These are phyloP conservation scores for Bursaphelenchus mucronatus DNA, from an alignment of 1,140 invertebrate species.

Conservation along the genomic window DNA sequence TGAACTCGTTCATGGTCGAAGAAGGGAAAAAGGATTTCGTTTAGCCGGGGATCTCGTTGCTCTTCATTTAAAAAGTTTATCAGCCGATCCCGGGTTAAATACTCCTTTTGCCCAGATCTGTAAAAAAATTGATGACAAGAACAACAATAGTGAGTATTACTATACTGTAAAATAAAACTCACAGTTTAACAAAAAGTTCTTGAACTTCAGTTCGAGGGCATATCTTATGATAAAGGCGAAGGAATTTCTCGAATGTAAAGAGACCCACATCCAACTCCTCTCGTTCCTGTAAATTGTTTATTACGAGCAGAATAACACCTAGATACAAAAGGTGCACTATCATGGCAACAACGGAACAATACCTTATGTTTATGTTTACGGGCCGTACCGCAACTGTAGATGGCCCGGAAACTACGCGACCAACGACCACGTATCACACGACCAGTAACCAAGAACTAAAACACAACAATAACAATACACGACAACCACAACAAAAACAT, in stretches of 20 bases:
- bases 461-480: slow-evolving; percentile 19
- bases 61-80: slow-evolving; percentile 89
- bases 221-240: slow-evolving; percentile 95
- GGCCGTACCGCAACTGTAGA: slow-evolving; percentile 46
- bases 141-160: background rate
- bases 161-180: slow-evolving; percentile 63
- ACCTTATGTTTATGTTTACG: slow-evolving; percentile 47
- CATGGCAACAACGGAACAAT: slow-evolving; percentile 2
- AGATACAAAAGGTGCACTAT: background rate
- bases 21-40: slow-evolving; percentile 96
- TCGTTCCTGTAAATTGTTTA: slow-evolving; percentile 46
- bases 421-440: slow-evolving; percentile 32
- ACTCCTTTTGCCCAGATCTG: slow-evolving; percentile 61
- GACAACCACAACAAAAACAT: slow-evolving; percentile 34
- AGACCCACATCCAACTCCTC: slow-evolving; percentile 88
- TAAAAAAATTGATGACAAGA: slow-evolving; percentile 30
- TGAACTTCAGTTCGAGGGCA: slow-evolving; percentile 98
- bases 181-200: slow-evolving; percentile 93
- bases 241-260: slow-evolving; percentile 98
- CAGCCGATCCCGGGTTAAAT: slow-evolving; percentile 70
- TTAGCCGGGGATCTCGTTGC: slow-evolving; percentile 92
- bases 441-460: slow-evolving; percentile 42
- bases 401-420: slow-evolving; percentile 32
- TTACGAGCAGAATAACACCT: slow-evolving; percentile 5
- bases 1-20: slow-evolving; percentile 88